Evolutionary conservation across 2,797 vertebrate genomes (phyloP), one percentile per base, ranked within the genome.

Genomic region (Lagocephalus sceleratus): DNA sequence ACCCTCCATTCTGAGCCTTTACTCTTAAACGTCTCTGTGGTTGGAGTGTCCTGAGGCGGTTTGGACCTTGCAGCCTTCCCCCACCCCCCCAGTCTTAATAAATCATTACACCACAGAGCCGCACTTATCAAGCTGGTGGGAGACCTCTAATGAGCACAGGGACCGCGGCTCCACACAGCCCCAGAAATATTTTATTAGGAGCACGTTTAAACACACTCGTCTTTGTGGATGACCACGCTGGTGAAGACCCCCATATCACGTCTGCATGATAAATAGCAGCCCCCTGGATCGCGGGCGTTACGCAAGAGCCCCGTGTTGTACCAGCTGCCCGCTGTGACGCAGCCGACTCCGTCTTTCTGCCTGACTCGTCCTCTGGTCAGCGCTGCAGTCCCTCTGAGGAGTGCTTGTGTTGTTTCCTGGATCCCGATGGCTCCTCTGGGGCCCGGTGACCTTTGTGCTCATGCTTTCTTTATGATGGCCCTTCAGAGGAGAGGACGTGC

Each of bases 111-210:
- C 78, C 79, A 79, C 68, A 69, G 82, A 85, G 80, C 83, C 63
- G 83, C 83, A 86, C 87, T 90, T 89, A 88, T 86, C 78, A 85
- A 73, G 73, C 82, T 72, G 83, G 84, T 71, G 79, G 59, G 85
- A 88, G 80, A 86, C 84, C 88, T 85, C 83, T 90, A 90, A 90
- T 89, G 88, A 90, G 88, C 69, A 26, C 68, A 69, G 83, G 80
- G 84, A 89, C 78, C 79, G 50, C 62, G 51, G 76, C 74, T 80
- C 72, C 19, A 49, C 67, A 35, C 79, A 84, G 71, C 73, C 78
- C 54, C 81, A 78, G 85, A 90, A 90, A 90, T 90, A 87, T 91
- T 91, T 92, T 87, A 92, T 89, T 85, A 87, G 82, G 83, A 80
- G 78, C 85, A 77, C 75, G 79, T 88, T 91, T 91, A 88, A 88